Base-by-base conservation (phyloP, 2,888 invertebrate genomes). In the Lasioglossum figueresi region DNA sequence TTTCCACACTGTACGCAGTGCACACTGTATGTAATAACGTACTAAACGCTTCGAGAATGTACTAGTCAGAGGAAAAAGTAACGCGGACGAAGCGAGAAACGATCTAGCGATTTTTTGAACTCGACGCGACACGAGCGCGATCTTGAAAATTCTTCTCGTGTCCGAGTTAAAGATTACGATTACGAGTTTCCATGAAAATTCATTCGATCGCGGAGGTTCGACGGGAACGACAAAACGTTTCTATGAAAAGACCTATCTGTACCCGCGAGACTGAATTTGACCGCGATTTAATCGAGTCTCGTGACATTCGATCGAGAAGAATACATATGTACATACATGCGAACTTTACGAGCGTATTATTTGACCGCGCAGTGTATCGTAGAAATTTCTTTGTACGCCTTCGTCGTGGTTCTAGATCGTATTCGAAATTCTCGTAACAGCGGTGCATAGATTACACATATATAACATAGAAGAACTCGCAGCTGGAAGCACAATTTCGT, bases 401-500 rank as follows among this genome's bases (percentile, higher is more conserved):
- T 72, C 27, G 31, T 34, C 66, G 66, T 37, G n/a, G 23, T 37
- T 68, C 68, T 68, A 68, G 68, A 68, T 19, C 34, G 23, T 40
- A 68, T 40, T 40, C 23, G 23, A 52, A 52, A 23, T 19, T 37
- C 40, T 68, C 68, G 40, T 68, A n/a, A 68, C 68, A 40, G 68
- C 23, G 12, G n/a, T 40, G 23, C 68, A 40, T 68, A 68, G 31
- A 23, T 43, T 68, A 68, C 19, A 68, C 16, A 19, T 52, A 34
- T 68, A 68, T 66, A 66, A 34, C 66, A 1, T 66, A 66, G 34
- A 23, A 34, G 10, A 68, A 12, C 34, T 68, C 68, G 23, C 68
- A 68, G 12, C 27, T 75, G 19, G 34, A 80, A 43, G 52, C 6
- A 40, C 4, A 52, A 52, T 80, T 76, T 56, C n/a, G 70, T 23